Evolutionary conservation across 2,888 invertebrate genomes (phyloP).

Genomic region (Chloroclysta siterata): DNA sequence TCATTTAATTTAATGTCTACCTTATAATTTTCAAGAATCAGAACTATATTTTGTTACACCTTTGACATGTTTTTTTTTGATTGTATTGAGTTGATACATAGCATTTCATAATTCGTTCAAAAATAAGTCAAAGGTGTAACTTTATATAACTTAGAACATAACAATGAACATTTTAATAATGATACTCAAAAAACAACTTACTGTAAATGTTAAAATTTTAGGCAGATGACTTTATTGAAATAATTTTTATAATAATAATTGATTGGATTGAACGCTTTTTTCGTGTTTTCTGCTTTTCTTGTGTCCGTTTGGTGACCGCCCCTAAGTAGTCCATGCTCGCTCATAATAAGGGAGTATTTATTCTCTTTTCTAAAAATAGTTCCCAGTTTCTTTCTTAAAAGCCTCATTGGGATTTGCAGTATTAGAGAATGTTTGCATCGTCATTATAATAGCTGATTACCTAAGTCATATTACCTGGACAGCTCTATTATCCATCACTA

Average conservation of each 20-base stretch:
- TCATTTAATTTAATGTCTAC: conserved; percentile 74
- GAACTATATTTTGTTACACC: conserved; percentile 61
- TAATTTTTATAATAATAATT: conserved; percentile 77
- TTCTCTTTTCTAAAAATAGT: conserved; percentile 80
- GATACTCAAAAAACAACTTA: conserved; percentile 84
- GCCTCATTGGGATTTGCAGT: conserved; percentile 83
- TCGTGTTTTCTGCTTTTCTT: conserved; percentile 87
- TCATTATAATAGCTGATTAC: conserved; percentile 84
- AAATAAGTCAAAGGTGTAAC: conserved; percentile 65
- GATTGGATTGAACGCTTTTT: conserved; percentile 86
- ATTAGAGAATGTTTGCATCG: conserved; percentile 84
- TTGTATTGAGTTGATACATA: too few species aligned
- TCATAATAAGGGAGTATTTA: conserved; percentile 78
- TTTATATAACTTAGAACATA: conserved; percentile 44
- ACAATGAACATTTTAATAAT: conserved; percentile 61
- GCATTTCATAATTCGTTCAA: conserved; percentile 19
- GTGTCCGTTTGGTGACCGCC: conserved; percentile 86
- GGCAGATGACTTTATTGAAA: conserved; percentile 73
- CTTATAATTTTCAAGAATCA: conserved; percentile 64
- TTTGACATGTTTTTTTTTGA: conserved; percentile 59
- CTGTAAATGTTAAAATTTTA: conserved; percentile 70
- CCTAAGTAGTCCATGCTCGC: conserved; percentile 85
- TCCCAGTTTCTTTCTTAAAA: conserved; percentile 81
- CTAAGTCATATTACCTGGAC: conserved; percentile 81
- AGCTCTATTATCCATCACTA: conserved; percentile 85